Evolutionary conservation across 2,888 invertebrate genomes (phyloP).

Genomic region (Polymixis flavicincta): DNA sequence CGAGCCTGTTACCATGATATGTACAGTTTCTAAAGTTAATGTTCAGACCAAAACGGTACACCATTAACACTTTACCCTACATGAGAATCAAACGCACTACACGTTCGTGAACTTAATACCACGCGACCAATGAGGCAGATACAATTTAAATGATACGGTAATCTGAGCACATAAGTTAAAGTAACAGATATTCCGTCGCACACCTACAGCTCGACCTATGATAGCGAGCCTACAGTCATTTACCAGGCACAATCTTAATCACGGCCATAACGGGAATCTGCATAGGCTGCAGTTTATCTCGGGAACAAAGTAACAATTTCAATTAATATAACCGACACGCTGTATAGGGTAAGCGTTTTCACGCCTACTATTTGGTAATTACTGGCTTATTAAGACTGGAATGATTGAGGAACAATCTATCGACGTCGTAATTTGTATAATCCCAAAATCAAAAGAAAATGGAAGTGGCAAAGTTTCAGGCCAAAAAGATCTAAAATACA

Average conservation of each 20-base stretch:
- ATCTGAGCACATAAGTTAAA: constrained; percentile 59
- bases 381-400: neutral
- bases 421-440: neutral
- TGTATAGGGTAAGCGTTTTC: constrained; percentile 16
- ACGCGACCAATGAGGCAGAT: constrained; percentile 51
- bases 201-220: constrained; percentile 59
- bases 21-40: neutral
- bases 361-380: constrained; percentile 12
- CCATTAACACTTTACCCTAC: neutral
- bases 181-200: constrained; percentile 58
- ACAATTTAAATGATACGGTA: constrained; percentile 60
- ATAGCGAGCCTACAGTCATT: constrained; percentile 52
- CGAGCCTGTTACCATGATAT: neutral
- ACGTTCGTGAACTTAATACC: constrained; percentile 45
- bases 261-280: constrained; percentile 59
- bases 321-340: constrained; percentile 43
- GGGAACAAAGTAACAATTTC: constrained; percentile 56
- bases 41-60: neutral
- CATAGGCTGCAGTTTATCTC: constrained; percentile 54
- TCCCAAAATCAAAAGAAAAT: neutral
- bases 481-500: no score
- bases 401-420: neutral
- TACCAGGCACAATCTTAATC: constrained; percentile 59
- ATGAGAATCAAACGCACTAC: constrained; percentile 30
- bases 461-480: no score